Evolutionary conservation across 2,888 invertebrate genomes (phyloP).

Genomic region (Petrolisthes manimaculis): DNA sequence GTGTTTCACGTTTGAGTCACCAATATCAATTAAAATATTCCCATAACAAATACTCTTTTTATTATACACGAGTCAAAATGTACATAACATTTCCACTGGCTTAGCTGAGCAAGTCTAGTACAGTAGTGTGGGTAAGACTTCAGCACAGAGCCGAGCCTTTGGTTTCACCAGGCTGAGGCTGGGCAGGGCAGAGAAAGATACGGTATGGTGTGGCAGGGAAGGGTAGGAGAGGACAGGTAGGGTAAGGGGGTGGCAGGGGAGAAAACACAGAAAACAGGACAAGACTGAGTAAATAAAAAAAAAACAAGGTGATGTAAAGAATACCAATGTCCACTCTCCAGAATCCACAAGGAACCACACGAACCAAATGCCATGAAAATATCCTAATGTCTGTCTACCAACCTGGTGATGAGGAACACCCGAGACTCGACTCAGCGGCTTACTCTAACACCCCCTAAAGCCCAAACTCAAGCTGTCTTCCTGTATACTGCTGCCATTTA

Average conservation of each 20-base stretch:
- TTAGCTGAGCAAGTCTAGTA: conserved; percentile 29
- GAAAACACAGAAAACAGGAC: background rate
- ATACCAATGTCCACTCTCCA: too few species aligned
- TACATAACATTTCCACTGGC: conserved; percentile 41
- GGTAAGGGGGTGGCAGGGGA: background rate
- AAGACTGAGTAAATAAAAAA: background rate
- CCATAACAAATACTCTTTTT: conserved; percentile 49
- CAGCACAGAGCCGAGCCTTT: background rate
- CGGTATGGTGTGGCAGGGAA: background rate
- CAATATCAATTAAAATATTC: background rate
- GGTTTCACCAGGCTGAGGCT: background rate
- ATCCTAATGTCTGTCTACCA: too few species aligned
- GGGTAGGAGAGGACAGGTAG: background rate
- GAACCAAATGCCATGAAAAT: too few species aligned
- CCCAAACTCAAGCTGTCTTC: background rate
- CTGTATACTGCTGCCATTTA: background rate
- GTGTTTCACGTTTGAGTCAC: background rate
- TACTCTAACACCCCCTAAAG: background rate
- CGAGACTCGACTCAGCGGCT: too few species aligned
- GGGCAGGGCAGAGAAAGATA: background rate
- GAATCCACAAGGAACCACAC: too few species aligned
- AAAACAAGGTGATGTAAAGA: background rate
- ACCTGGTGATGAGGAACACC: too few species aligned
- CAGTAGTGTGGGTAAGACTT: background rate
- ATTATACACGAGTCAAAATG: conserved; percentile 55